These are phyloP conservation scores for Eustalomyia histrio DNA, from an alignment of 2,888 invertebrate genomes.

Conservation along the genomic window DNA sequence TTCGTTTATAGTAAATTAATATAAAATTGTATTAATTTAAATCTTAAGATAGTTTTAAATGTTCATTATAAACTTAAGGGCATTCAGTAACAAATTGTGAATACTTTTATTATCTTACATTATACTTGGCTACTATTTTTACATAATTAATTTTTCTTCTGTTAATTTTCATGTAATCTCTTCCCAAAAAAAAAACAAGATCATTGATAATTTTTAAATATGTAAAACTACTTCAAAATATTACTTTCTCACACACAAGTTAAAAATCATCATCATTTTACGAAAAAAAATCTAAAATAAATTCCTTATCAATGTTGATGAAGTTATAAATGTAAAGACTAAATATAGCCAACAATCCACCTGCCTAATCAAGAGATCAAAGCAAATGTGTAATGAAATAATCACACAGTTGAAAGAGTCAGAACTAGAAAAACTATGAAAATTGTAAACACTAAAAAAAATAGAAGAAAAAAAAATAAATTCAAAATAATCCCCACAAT, in stretches of 20 bases:
- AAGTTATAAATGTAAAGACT: slow-evolving; percentile 42
- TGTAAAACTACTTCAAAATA: slow-evolving; percentile 5
- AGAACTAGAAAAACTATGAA: slow-evolving; percentile 19
- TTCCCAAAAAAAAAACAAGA: slow-evolving; percentile 23
- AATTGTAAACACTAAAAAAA: slow-evolving; percentile 15
- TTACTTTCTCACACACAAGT: slow-evolving; percentile 24
- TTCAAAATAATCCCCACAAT: slow-evolving; percentile 35
- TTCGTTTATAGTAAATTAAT: neutral
- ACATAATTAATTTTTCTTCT: slow-evolving; percentile 42
- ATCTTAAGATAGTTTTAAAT: neutral
- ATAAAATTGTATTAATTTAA: too few relatives aligned
- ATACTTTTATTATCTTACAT: slow-evolving; percentile 14
- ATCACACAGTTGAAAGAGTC: slow-evolving; percentile 32
- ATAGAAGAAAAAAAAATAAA: neutral
- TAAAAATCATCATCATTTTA: neutral
- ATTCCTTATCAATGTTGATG: slow-evolving; percentile 52
- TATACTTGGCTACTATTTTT: slow-evolving; percentile 39
- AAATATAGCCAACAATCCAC: slow-evolving; percentile 52
- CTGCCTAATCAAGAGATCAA: slow-evolving; percentile 64
- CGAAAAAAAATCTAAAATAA: neutral
- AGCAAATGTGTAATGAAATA: slow-evolving; percentile 37
- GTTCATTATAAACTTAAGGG: slow-evolving; percentile 16
- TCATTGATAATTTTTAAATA: slow-evolving; percentile 36
- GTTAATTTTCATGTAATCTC: slow-evolving; percentile 41
- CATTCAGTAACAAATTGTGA: slow-evolving; percentile 48